phyloP scores from a whole-genome alignment of 2,797 vertebrate genomes.

The Pangasius krempfi region DNA sequence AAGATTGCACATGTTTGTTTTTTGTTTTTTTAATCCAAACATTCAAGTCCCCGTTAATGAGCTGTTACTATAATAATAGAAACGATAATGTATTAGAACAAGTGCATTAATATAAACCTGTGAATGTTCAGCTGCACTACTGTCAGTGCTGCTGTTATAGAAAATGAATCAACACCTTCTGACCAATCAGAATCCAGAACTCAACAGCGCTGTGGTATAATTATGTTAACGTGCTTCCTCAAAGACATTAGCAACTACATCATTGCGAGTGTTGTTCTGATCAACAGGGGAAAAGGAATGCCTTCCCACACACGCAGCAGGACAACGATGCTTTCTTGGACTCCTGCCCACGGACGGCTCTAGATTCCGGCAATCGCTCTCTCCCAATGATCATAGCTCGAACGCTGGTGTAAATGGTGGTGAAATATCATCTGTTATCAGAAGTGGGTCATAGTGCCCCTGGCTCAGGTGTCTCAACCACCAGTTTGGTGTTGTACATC shows the following conservation, averaged over 20 bases:
- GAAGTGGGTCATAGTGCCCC: conserved; percentile 23
- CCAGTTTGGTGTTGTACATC: conserved; percentile 26
- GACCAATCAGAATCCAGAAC: neutral
- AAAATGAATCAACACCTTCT: no score
- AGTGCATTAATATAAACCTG: neutral
- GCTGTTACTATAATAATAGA: neutral
- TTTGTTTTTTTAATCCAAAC: no score
- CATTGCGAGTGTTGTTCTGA: neutral
- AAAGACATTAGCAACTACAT: neutral
- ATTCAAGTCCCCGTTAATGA: neutral
- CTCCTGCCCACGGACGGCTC: neutral
- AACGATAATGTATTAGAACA: neutral
- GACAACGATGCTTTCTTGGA: neutral
- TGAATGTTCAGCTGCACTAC: no score
- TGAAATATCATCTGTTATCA: conserved; percentile 21
- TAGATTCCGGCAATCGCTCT: neutral
- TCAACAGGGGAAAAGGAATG: neutral
- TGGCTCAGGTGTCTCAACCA: conserved; percentile 22
- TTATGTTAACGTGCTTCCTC: neutral
- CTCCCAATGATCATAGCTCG: neutral
- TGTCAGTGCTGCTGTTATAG: neutral
- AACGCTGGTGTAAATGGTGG: conserved; percentile 23
- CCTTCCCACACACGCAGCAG: conserved; percentile 11
- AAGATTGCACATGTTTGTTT: neutral
- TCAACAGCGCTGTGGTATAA: neutral